A percentile compares a stretch with the other conserved stretches of the same genome.
These are phyloP conservation scores for Ophioderma brevispina DNA, from an alignment of 35 echinoderm and acorn worm genomes.

Conservation along the genomic window DNA sequence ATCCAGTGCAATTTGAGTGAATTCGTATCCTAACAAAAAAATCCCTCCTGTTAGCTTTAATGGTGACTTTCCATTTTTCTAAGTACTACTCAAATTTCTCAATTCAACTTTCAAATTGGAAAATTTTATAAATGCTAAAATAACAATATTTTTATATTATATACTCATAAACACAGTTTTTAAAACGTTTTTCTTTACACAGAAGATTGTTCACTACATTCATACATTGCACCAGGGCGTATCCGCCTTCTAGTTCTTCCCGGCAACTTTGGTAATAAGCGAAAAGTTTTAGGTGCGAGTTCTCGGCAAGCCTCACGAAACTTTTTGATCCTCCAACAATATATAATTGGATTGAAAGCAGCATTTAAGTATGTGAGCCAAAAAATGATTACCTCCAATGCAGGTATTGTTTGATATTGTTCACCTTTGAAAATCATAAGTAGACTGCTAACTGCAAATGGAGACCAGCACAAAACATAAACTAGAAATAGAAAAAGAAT, in stretches of 20 bases:
- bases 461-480: slow-evolving; percentile 94
- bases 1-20: no score
- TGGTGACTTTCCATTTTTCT: no score
- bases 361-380: slow-evolving; percentile 95
- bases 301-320: slow-evolving; percentile 96
- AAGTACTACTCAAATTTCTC: no score
- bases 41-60: no score
- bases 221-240: slow-evolving; percentile 98
- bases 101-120: no score
- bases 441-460: slow-evolving; percentile 67
- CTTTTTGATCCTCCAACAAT: slow-evolving; percentile 99
- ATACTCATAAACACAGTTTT: slow-evolving; percentile 1
- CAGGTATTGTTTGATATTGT: not conserved
- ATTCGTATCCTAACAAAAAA: no score
- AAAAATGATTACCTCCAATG: slow-evolving; percentile 57
- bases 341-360: slow-evolving; percentile 97
- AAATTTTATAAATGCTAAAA: no score
- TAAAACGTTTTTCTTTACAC: slow-evolving; percentile 11
- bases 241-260: slow-evolving; percentile 83
- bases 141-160: no score
- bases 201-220: slow-evolving; percentile 95
- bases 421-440: slow-evolving; percentile 40
- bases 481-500: slow-evolving; percentile 94
- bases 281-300: slow-evolving; percentile 82
- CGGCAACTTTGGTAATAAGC: slow-evolving; percentile 82